Conservation (phyloP, 92 coral and sea anemone genomes). For the Parazoanthus atlanticus region DNA sequence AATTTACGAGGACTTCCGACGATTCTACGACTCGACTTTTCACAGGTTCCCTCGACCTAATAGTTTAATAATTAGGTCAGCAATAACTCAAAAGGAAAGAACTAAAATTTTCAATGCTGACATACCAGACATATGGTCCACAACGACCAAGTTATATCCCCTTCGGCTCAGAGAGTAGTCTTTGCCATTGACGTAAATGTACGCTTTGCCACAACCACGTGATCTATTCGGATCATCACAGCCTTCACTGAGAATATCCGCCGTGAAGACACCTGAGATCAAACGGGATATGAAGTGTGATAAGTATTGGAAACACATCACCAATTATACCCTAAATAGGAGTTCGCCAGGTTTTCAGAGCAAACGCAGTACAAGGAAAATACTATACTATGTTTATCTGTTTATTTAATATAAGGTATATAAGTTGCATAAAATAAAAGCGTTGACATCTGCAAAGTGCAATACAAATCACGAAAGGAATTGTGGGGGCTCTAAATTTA, state of each 20-base stretch:
- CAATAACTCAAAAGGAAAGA: background rate
- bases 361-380: too few species aligned
- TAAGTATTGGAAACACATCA: background rate
- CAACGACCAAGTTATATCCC: conserved; percentile 14
- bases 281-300: too few species aligned
- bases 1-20: too few species aligned
- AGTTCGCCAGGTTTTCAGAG: too few species aligned
- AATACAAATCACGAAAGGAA: too few species aligned
- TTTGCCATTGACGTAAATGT: conserved; percentile 24
- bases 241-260: conserved; percentile 29
- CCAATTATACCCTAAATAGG: background rate
- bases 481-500: too few species aligned
- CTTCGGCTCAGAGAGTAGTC: conserved; percentile 1
- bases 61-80: background rate
- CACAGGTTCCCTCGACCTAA: background rate
- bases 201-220: conserved; percentile 1
- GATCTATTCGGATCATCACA: background rate
- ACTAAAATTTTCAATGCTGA: background rate
- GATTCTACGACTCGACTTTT: too few species aligned
- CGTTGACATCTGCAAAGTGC: too few species aligned
- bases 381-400: too few species aligned
- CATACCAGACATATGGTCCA: conserved; percentile 24
- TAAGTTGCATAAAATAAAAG: too few species aligned
- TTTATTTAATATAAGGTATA: too few species aligned
- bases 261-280: conserved; percentile 19